These are phyloP conservation scores for Rousettus leschenaultii DNA, from an alignment of 2,113 vertebrate species.

Conservation along the genomic window DNA sequence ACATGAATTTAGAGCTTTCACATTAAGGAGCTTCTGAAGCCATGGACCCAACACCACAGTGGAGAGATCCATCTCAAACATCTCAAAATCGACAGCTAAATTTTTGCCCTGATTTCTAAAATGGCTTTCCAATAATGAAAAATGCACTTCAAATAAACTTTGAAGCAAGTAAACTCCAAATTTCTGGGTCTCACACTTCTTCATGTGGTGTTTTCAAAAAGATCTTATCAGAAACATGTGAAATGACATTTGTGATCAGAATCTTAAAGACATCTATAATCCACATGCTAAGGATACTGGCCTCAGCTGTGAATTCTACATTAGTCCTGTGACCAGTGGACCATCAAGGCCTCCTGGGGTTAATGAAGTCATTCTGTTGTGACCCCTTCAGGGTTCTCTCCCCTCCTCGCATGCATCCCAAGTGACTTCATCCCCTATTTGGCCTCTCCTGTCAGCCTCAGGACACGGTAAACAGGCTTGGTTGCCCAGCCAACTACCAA, in stretches of 20 bases:
- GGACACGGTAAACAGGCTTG: neutral
- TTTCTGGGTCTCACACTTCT: neutral
- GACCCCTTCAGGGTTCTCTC: neutral
- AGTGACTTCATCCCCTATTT: neutral
- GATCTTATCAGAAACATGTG: neutral
- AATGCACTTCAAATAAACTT: neutral
- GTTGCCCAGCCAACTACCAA: neutral
- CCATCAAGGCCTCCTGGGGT: neutral
- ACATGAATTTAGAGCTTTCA: neutral
- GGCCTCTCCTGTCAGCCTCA: neutral
- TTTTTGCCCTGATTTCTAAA: neutral
- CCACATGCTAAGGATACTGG: neutral
- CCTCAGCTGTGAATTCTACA: neutral
- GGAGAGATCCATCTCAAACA: neutral
- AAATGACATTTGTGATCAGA: neutral
- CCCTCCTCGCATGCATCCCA: neutral
- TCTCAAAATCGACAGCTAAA: neutral
- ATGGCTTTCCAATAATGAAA: neutral
- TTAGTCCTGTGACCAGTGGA: neutral
- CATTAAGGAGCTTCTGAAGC: neutral
- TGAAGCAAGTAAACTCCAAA: neutral
- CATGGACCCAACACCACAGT: neutral
- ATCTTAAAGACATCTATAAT: neutral
- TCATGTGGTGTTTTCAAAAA: neutral
- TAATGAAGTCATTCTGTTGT: neutral